Base-by-base conservation (phyloP, 2,888 invertebrate species). In the Alcis repandata region DNA sequence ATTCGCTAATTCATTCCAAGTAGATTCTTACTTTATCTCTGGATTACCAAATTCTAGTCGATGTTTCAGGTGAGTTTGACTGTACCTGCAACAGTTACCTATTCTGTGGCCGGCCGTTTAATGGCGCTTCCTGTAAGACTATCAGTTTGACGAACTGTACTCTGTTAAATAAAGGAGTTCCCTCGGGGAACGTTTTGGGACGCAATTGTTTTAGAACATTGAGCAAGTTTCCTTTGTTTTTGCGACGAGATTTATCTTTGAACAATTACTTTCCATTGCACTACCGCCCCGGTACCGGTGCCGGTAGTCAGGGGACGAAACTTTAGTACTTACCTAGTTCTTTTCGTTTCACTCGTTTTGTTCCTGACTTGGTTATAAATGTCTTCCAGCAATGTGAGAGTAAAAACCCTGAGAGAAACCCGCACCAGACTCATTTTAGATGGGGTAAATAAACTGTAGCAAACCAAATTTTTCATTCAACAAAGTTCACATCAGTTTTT, bases 181-280 rank as follows among this genome's bases (percentile, higher is more conserved):
- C 11, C 32, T 4, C 32, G 48, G 11, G 48, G 7, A 32, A 17
- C 48, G 13, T 49, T 27, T 22, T 17, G 46, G 32, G 27, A 53
- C 40, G 10, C 40, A 53, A 53, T 40, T 53, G 53, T 53, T 40
- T 41, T 10, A 53, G 32, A 40, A 53, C 53, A 41, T 53, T 53
- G 15, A 41, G 40, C 27, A 41, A 53, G 40, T 38, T 51, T 15
- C 53, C 53, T 53, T 53, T 53, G 53, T 53, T 22, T 53, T 53
- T 53, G 53, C 22, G 40, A 15, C 11, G 27, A 53, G 40, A 53
- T 53, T 53, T 53, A 53, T 53, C 22, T 53, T 15, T 22, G 40
- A 27, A 53, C 53, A 33, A 46, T 45, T 45, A 51, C 36, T 51
- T 36, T 51, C 36, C 33, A n/a, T 13, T 19, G 33, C 36, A 20